Evolutionary conservation across 1,140 invertebrate genomes (phyloP).

Genomic region (Centruroides sculpturatus): DNA sequence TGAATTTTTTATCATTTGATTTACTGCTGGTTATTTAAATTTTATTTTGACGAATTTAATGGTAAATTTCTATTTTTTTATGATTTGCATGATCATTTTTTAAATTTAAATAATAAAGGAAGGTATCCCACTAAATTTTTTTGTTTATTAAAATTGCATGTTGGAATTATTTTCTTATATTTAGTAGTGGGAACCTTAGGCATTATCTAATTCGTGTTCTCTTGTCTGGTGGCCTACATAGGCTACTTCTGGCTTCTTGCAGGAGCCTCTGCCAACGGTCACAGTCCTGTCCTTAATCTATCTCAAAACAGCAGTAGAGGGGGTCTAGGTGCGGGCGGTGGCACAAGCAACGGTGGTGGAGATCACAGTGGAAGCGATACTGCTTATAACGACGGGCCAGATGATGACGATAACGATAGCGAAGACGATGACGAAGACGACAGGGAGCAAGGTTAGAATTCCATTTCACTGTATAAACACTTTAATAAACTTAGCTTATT

Average conservation of each 20-base stretch:
- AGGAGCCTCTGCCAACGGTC: conserved; percentile 66
- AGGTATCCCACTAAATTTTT: too few species aligned
- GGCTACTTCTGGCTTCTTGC: conserved; percentile 20
- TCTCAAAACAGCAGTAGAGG: conserved; percentile 54
- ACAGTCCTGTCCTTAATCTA: conserved; percentile 77
- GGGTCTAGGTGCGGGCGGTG: conserved; percentile 19
- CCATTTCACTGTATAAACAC: too few species aligned
- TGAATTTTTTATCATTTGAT: too few species aligned
- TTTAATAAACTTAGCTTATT: too few species aligned
- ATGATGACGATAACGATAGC: conserved; percentile 56
- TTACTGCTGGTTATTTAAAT: too few species aligned
- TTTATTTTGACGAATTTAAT: too few species aligned
- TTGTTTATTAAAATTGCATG: too few species aligned
- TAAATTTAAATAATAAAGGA: too few species aligned
- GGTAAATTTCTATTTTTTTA: too few species aligned
- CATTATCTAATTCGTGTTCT: background rate
- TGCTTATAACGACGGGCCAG: conserved; percentile 28
- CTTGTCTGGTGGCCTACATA: conserved; percentile 1
- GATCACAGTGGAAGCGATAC: conserved; percentile 46
- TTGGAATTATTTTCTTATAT: too few species aligned
- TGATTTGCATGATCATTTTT: too few species aligned
- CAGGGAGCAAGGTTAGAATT: conserved; percentile 22
- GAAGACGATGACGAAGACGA: conserved; percentile 17
- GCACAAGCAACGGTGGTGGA: conserved; percentile 30
- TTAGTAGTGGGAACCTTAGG: too few species aligned